Base-by-base conservation (phyloP, 1,140 invertebrate genomes). In the Drosophila kohkoa region DNA sequence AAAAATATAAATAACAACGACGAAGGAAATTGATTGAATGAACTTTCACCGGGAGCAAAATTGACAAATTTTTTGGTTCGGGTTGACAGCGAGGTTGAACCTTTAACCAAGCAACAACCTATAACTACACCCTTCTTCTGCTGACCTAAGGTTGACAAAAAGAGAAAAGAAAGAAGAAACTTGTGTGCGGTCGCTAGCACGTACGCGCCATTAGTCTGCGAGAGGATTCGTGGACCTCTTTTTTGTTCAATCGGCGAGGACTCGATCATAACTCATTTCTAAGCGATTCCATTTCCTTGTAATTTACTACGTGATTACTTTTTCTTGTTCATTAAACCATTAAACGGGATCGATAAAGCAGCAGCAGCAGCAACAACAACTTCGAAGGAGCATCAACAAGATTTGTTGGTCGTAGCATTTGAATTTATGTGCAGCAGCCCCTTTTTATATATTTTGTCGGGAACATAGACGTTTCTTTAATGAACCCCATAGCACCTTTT, bases 221-320 rank as follows among this genome's bases (percentile, higher is more conserved):
- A 38, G 35, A 38, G 2, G 6, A 20, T 8, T 48, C 43, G 13
- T 38, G n/a, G 57, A 32, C 43, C 60, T 51, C 43, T 68, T 64
- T 64, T 38, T 38, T 64, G 52, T 38, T 38, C 35, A 41, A 13
- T 3, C 45, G 1, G n/a, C 25, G 20, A 28, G 20, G 38, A 15
- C 51, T 55, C 15, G 41, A 41, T 54, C 57, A 77, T 86, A 86
- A 86, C 82, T 86, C 82, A 86, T 86, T 81, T 81, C 86, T 86
- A 87, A 87, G 79, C 82, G 79, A 87, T 79, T 81, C 41, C 76
- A 87, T 86, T 87, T 87, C 79, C 82, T 87, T 67, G 82, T 87
- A 87, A 87, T 87, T 87, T 87, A 87, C 82, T 86, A 81, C 79
- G 82, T 86, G 82, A 86, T 86, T 86, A 86, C 82, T 81, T 86